phyloP scores from a whole-genome alignment of 1,140 invertebrate genomes.

The Caenorhabditis briggsae region DNA sequence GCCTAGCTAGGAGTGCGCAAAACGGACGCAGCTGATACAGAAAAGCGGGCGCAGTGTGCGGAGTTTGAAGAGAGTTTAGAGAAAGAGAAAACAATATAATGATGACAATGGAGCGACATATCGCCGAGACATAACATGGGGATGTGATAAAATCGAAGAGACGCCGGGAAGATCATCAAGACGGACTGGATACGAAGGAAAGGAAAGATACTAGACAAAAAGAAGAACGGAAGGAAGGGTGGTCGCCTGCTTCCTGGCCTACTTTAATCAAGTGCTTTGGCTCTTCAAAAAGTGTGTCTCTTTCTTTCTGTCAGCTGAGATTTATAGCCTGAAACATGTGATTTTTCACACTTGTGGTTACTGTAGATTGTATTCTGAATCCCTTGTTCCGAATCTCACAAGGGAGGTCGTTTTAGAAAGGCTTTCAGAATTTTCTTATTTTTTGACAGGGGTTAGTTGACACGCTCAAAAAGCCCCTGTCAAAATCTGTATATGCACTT shows the following conservation, averaged over 20 bases:
- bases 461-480: too few relatives aligned
- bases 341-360: background rate
- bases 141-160: constrained; percentile 5
- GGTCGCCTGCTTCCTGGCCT: constrained; percentile 15
- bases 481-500: too few relatives aligned
- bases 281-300: constrained; percentile 46
- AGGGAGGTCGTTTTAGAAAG: too few relatives aligned
- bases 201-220: constrained; percentile 22
- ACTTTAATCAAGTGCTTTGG: constrained; percentile 53
- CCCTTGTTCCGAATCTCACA: too few relatives aligned
- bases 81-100: constrained; percentile 33
- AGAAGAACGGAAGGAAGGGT: constrained; percentile 33
- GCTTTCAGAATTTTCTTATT: too few relatives aligned
- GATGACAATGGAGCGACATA: constrained; percentile 50
- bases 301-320: constrained; percentile 29
- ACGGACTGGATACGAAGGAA: constrained; percentile 35
- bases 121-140: background rate
- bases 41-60: background rate
- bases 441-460: too few relatives aligned
- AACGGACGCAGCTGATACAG: constrained; percentile 47
- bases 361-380: too few relatives aligned
- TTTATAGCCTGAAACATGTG: constrained; percentile 12
- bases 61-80: constrained; percentile 22
- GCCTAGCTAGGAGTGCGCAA: constrained; percentile 44
- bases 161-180: constrained; percentile 37